Conservation (phyloP, 2,888 invertebrate species). For the Caenorhabditis panamensis region DNA sequence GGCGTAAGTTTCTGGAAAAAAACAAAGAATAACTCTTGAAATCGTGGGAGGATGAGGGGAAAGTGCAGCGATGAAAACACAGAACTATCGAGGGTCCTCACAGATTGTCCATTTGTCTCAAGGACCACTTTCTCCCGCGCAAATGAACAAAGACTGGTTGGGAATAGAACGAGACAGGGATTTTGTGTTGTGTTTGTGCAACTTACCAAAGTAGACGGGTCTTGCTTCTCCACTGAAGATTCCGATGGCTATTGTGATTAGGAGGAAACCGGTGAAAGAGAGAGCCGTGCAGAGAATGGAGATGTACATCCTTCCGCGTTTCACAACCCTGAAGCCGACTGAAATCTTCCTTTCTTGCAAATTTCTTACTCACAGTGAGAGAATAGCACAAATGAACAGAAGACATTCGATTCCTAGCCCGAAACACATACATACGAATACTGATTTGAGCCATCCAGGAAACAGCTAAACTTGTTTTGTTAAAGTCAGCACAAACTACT, state of each 20-base stretch:
- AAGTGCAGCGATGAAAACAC: constrained; percentile 30
- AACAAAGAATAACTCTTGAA: not conserved
- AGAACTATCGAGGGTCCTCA: constrained; percentile 11
- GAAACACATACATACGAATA: constrained; percentile 55
- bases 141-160: not conserved
- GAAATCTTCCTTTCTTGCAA: not conserved
- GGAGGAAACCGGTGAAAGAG: constrained; percentile 36
- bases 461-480: constrained; percentile 17
- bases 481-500: not conserved
- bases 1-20: constrained; percentile 46
- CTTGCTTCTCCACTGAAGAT: constrained; percentile 53
- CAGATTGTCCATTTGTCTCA: constrained; percentile 15
- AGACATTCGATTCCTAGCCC: constrained; percentile 42
- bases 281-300: constrained; percentile 41
- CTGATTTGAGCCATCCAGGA: constrained; percentile 59
- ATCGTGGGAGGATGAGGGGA: not conserved
- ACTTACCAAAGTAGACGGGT: constrained; percentile 51
- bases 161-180: not conserved
- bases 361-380: constrained; percentile 49
- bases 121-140: not conserved
- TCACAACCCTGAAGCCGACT: constrained; percentile 35
- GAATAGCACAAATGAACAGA: constrained; percentile 15
- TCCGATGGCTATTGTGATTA: constrained; percentile 51
- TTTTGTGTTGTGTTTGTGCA: not conserved
- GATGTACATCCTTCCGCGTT: constrained; percentile 33